Conservation (phyloP, 2,113 vertebrate genomes). For the Callipepla californica region DNA sequence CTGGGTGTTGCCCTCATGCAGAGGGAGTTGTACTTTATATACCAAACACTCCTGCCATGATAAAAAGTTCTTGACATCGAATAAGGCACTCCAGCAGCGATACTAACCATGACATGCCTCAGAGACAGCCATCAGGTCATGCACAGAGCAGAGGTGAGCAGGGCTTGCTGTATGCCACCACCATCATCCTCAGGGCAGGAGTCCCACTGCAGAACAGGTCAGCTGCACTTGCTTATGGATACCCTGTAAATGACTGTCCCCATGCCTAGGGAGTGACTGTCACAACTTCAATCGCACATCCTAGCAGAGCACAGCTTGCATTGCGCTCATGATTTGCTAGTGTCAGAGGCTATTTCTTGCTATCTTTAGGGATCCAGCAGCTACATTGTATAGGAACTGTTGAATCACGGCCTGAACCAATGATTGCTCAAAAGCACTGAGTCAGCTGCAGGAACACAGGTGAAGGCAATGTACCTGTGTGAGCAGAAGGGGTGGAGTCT, state of each 20-base stretch:
- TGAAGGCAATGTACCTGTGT: no score
- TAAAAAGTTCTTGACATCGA: neutral
- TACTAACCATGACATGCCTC: fast-evolving
- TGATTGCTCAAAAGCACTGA: no score
- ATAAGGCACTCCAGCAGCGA: neutral
- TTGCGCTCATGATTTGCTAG: neutral
- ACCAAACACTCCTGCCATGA: fast-evolving
- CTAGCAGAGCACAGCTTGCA: neutral
- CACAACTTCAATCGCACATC: no score
- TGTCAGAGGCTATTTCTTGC: neutral
- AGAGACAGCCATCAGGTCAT: fast-evolving
- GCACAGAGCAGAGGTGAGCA: fast-evolving
- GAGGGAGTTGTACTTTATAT: neutral
- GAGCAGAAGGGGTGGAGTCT: no score
- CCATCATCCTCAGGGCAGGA: neutral
- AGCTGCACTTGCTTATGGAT: fast-evolving
- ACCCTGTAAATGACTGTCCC: fast-evolving
- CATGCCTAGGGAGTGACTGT: fast-evolving
- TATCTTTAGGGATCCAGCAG: neutral
- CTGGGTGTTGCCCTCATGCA: neutral
- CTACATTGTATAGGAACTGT: no score
- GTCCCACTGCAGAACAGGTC: neutral
- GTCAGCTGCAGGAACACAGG: no score
- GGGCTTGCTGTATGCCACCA: neutral
- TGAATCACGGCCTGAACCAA: no score